A percentile compares a stretch with the other conserved stretches of the same genome.
phyloP scores from a whole-genome alignment of 2,797 vertebrate genomes.

The Hemitrygon akajei region DNA sequence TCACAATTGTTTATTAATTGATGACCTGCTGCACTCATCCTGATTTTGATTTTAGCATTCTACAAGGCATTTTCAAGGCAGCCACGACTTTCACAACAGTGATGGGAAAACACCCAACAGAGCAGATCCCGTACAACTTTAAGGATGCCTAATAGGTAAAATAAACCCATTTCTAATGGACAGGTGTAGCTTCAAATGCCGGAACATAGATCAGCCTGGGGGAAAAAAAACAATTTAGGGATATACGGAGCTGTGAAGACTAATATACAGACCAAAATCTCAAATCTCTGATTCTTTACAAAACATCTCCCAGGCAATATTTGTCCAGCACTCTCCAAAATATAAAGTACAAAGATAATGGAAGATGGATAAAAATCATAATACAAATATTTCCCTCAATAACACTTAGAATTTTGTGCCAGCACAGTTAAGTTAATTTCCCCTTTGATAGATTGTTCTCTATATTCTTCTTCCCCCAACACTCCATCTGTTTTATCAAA shows the following conservation, averaged over 20 bases:
- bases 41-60: not conserved
- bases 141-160: too few relatives aligned
- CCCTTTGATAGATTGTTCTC: not conserved
- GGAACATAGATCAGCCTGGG: too few relatives aligned
- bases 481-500: not conserved
- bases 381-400: not conserved
- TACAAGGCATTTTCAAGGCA: not conserved
- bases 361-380: not conserved
- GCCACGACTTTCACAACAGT: not conserved
- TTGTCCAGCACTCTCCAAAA: not conserved
- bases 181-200: too few relatives aligned
- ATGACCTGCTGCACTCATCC: not conserved
- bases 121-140: too few relatives aligned
- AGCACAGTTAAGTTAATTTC: not conserved
- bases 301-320: not conserved
- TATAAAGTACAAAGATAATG: not conserved
- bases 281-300: not conserved
- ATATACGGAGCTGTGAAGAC: not conserved
- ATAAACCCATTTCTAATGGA: too few relatives aligned
- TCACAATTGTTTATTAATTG: too few relatives aligned
- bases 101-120: not conserved
- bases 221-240: too few relatives aligned
- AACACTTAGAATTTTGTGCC: not conserved
- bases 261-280: not conserved
- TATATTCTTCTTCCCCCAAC: not conserved